These are phyloP conservation scores for Acridotheres tristis DNA, from an alignment of 2,797 vertebrate species.

Conservation along the genomic window DNA sequence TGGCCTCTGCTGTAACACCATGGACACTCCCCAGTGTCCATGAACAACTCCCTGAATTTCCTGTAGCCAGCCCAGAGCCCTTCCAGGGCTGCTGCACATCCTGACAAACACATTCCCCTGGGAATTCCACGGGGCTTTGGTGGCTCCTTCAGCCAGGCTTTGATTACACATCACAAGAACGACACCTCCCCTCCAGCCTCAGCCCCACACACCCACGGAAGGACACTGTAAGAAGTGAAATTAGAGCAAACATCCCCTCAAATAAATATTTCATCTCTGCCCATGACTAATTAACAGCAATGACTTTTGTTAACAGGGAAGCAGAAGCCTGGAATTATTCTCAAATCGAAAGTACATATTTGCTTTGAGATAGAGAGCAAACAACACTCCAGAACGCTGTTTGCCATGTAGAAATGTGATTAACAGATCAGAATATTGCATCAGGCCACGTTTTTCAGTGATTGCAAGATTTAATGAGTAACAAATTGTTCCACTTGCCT, in stretches of 20 bases:
- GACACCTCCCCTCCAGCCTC: neutral
- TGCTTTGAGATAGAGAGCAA: constrained; percentile 39
- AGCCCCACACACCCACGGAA: neutral
- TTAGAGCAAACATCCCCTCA: constrained; percentile 27
- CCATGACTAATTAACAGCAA: constrained; percentile 64
- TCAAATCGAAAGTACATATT: constrained; percentile 65
- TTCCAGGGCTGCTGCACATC: neutral
- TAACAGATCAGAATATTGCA: constrained; percentile 8
- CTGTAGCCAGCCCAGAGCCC: neutral
- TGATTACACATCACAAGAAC: too few relatives aligned
- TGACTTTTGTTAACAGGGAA: constrained; percentile 38
- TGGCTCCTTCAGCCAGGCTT: neutral
- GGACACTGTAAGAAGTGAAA: neutral
- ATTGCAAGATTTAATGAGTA: neutral
- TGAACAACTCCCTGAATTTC: neutral
- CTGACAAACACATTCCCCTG: neutral
- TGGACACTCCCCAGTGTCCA: rapidly evolving
- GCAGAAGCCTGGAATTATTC: constrained; percentile 62
- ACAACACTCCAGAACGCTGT: neutral
- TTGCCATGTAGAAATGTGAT: constrained; percentile 32
- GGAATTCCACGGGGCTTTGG: neutral
- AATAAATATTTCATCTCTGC: constrained; percentile 66
- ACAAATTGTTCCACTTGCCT: neutral
- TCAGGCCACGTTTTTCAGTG: neutral
- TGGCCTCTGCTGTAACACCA: neutral